These are phyloP conservation scores for Macrosoma leucophasiata DNA, from an alignment of 2,888 invertebrate genomes.

Conservation along the genomic window DNA sequence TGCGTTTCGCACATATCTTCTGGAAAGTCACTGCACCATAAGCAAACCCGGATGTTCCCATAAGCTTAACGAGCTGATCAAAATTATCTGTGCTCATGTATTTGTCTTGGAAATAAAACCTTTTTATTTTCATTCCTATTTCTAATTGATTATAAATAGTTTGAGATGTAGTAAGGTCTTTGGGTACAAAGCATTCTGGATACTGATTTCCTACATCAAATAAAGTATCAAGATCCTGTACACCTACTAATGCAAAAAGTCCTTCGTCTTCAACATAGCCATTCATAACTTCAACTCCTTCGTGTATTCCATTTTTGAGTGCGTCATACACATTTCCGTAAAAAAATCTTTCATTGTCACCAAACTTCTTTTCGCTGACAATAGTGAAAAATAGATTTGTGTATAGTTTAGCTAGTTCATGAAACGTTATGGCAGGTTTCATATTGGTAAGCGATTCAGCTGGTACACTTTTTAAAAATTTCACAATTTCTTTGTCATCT, in stretches of 20 bases:
- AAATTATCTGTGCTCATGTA: conserved; percentile 25
- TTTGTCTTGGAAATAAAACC: conserved; percentile 37
- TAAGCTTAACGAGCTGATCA: conserved; percentile 29
- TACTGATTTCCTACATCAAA: conserved; percentile 33
- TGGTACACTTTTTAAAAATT: conserved; percentile 44
- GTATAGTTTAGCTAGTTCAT: conserved; percentile 26
- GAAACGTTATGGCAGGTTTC: conserved; percentile 28
- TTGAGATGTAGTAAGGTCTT: conserved; percentile 31
- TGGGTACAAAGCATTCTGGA: conserved; percentile 41
- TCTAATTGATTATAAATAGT: conserved; percentile 35
- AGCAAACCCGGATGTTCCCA: conserved; percentile 22
- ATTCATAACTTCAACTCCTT: conserved; percentile 78
- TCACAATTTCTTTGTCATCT: conserved; percentile 39
- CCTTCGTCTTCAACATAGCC: conserved; percentile 85
- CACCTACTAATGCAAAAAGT: conserved; percentile 25
- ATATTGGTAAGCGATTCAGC: conserved; percentile 31
- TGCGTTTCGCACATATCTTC: too few relatives aligned
- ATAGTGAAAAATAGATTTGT: conserved; percentile 33
- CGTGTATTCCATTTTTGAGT: conserved; percentile 58
- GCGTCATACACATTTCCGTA: conserved; percentile 41
- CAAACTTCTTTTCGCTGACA: conserved; percentile 42
- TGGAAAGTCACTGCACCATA: too few relatives aligned
- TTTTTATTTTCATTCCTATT: conserved; percentile 35
- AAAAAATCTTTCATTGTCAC: conserved; percentile 41
- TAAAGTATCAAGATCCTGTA: conserved; percentile 23